Percentiles rank a stretch among this genome's conserved stretches.
phyloP scores from a whole-genome alignment of 2,113 vertebrate genomes.

The Xiphophorus hellerii region DNA sequence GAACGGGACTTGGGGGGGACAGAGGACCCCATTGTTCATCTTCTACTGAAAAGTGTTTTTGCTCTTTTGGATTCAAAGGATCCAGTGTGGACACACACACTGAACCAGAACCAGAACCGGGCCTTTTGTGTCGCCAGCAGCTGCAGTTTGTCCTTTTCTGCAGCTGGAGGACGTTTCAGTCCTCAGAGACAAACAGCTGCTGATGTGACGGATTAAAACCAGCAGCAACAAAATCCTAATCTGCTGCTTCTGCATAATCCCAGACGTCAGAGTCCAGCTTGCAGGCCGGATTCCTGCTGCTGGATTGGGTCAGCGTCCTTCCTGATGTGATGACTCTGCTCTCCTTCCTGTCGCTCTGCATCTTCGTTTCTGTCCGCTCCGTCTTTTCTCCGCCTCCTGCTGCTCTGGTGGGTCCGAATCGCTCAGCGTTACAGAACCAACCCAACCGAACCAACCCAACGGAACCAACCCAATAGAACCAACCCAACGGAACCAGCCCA shows the following conservation, averaged over 20 bases:
- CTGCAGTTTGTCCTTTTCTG: conserved; percentile 42
- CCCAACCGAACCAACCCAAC: too few relatives aligned
- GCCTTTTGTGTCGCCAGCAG: not conserved
- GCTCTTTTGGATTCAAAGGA: conserved; percentile 31
- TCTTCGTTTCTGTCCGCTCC: conserved; percentile 22
- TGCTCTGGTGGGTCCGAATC: not conserved
- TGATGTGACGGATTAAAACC: conserved; percentile 54
- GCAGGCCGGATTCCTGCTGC: conserved; percentile 42
- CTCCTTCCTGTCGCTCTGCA: conserved; percentile 30
- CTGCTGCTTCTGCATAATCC: conserved; percentile 71
- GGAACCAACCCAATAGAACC: too few relatives aligned
- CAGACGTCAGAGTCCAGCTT: conserved; percentile 49
- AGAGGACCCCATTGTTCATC: not conserved
- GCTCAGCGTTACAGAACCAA: too few relatives aligned
- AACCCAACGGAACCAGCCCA: too few relatives aligned
- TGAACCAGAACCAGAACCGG: not conserved
- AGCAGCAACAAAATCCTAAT: conserved; percentile 45
- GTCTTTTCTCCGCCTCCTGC: conserved; percentile 27
- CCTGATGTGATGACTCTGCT: conserved; percentile 1
- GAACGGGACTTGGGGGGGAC: too few relatives aligned
- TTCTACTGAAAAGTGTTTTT: conserved; percentile 52
- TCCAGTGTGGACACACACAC: too few relatives aligned
- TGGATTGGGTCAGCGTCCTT: not conserved
- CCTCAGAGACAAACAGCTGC: conserved; percentile 10
- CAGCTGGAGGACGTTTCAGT: conserved; percentile 3